phyloP scores from a whole-genome alignment of 2,888 invertebrate genomes.

The Pristionchus fissidentatus region DNA sequence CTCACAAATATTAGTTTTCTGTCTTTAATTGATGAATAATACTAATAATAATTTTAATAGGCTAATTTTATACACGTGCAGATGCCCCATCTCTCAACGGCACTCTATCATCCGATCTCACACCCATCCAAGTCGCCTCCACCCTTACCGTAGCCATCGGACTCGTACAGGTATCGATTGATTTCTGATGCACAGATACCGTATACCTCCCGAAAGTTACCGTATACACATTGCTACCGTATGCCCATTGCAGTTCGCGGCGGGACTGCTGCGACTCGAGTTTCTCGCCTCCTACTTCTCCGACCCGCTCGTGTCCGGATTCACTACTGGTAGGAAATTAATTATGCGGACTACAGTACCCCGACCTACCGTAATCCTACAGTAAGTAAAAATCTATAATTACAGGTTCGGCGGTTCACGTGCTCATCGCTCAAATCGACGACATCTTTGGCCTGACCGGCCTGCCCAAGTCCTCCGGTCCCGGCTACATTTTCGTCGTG shows the following conservation, averaged over 20 bases:
- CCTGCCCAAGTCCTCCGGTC: slow-evolving; percentile 75
- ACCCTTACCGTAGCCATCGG: slow-evolving; percentile 85
- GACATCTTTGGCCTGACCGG: slow-evolving; percentile 75
- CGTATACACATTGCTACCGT: background rate
- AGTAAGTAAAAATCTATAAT: background rate
- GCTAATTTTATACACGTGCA: background rate
- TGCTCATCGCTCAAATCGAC: slow-evolving; percentile 77
- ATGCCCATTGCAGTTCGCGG: slow-evolving; percentile 80
- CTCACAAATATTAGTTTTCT: background rate
- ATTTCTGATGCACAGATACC: background rate
- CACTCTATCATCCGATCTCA: slow-evolving; percentile 48
- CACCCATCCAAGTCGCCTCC: slow-evolving; percentile 83
- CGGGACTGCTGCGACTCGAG: slow-evolving; percentile 82
- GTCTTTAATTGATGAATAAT: no score
- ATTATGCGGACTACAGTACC: background rate
- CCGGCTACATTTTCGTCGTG: slow-evolving; percentile 76
- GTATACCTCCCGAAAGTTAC: background rate
- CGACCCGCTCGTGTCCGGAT: slow-evolving; percentile 76
- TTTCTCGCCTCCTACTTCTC: slow-evolving; percentile 72
- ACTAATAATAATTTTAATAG: no score
- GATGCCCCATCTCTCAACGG: background rate
- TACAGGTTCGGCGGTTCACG: slow-evolving; percentile 76
- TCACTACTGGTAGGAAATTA: slow-evolving; percentile 75
- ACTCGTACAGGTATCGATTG: slow-evolving; percentile 84
- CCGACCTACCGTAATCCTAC: background rate